A percentile compares a stretch with the other conserved stretches of the same genome.
Conservation (phyloP, 2,113 vertebrate genomes). For the Neogobius melanostomus region DNA sequence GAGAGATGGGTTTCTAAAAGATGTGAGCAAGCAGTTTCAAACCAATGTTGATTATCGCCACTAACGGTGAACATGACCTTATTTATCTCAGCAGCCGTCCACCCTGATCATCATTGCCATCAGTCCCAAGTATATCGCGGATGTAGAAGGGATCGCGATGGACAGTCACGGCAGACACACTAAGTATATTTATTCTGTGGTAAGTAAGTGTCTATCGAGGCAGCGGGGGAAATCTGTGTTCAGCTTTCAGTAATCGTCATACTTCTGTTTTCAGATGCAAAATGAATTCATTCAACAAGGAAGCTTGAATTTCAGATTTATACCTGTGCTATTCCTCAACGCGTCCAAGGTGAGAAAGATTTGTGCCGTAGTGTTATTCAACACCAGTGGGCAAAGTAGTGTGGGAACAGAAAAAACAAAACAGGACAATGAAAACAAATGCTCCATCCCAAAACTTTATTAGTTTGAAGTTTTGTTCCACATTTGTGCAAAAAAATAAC, state of each 20-base stretch:
- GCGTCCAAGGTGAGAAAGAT: constrained; percentile 81
- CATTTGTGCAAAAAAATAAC: too few species aligned
- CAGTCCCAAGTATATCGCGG: constrained; percentile 90
- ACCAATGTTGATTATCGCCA: background rate
- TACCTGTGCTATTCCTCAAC: constrained; percentile 87
- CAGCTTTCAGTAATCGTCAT: too few species aligned
- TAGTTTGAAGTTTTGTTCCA: too few species aligned
- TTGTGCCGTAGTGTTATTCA: background rate
- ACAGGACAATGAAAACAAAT: too few species aligned
- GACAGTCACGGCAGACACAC: constrained; percentile 86
- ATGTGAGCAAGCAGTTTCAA: constrained; percentile 77
- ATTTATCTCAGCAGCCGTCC: constrained; percentile 75
- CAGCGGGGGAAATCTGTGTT: too few species aligned
- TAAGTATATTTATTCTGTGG: constrained; percentile 90
- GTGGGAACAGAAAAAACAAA: background rate
- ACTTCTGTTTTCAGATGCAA: constrained; percentile 83
- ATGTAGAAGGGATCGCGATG: constrained; percentile 82
- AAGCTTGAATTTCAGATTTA: constrained; percentile 92
- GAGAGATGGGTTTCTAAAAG: constrained; percentile 86
- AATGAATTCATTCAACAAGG: constrained; percentile 92
- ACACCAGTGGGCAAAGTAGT: background rate
- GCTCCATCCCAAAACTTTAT: too few species aligned
- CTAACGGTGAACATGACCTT: background rate
- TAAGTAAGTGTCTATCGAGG: constrained; percentile 59
- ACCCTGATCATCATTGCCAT: constrained; percentile 90